Evolutionary conservation across 2,797 vertebrate genomes (phyloP), one percentile per base, ranked within the genome.

Genomic region (Propithecus deckenii): DNA sequence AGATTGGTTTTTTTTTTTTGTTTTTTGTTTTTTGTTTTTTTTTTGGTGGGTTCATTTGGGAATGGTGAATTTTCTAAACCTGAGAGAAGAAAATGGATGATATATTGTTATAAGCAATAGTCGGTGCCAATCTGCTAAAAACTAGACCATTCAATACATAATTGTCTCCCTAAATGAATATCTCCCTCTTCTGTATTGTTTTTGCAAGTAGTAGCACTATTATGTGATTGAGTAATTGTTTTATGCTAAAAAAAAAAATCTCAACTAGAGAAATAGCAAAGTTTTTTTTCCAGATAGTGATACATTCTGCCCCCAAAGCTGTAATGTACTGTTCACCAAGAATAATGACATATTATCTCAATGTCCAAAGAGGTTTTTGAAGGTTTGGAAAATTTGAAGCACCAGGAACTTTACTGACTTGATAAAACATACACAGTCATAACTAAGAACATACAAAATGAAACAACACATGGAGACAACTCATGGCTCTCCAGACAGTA

Each of bases 291-390:
- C n/a, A 86, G 67, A 80, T 25, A 90, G n/a, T 79, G 13, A 71
- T 65, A 79, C 46, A 65, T 84, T 87, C 76, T 95, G 18, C 13
- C n/a, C 7, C 38, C 20, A 35, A 52, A 48, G 46, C 38, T 94
- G 2, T 88, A 63, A 71, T 61, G 6, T n/a, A 18, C 22, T 48
- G 3, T 78, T 95, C 5, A 1, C 84, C 28, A 84, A 92, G 69
- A 90, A 88, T 23, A 93, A 79, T 81, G 30, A 85, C 11, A 38
- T 38, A 32, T 61, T 84, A 92, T 67, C 43, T 72, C 83, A 84
- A 15, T 85, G 48, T 91, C 92, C 50, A 50, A 61, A 89, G 22
- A 81, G 35, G 32, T 55, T 69, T 94, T 90, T 91, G 48, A 93
- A 35, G 78, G 38, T 38, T 38, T 91, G n/a, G 59, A 84, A 74